These are phyloP conservation scores for Anabas testudineus DNA, from an alignment of 2,797 vertebrate genomes.

Conservation along the genomic window DNA sequence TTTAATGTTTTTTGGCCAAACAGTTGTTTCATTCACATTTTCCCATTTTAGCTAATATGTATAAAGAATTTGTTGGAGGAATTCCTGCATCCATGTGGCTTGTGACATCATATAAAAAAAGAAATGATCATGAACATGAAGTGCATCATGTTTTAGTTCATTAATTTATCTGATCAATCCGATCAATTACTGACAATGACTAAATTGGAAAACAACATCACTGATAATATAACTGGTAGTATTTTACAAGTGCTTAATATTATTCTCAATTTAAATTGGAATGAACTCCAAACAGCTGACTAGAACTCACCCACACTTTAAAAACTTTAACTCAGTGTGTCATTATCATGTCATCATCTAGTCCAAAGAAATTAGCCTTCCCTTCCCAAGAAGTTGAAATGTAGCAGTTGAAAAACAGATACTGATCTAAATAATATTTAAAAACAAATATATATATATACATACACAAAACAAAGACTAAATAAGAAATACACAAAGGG, in stretches of 20 bases:
- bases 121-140: conserved; percentile 21
- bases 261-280: conserved; percentile 31
- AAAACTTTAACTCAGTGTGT: conserved; percentile 41
- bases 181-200: conserved; percentile 24
- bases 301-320: conserved; percentile 33
- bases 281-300: conserved; percentile 36
- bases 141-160: neutral
- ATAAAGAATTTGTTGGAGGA: conserved; percentile 38
- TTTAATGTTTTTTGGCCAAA: conserved; percentile 44
- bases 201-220: conserved; percentile 31
- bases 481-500: conserved; percentile 51
- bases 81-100: conserved; percentile 58
- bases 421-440: conserved; percentile 62
- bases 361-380: conserved; percentile 69
- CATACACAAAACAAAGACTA: conserved; percentile 48
- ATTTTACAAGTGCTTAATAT: conserved; percentile 51
- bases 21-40: conserved; percentile 23
- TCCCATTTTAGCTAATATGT: conserved; percentile 47
- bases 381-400: conserved; percentile 65
- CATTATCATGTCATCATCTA: conserved; percentile 53
- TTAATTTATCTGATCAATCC: neutral
- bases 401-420: conserved; percentile 78
- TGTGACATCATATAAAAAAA: conserved; percentile 42
- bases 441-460: conserved; percentile 25
- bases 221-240: conserved; percentile 43